These are phyloP conservation scores for Geophilus truncorum DNA, from an alignment of 2,888 invertebrate species.

Conservation along the genomic window DNA sequence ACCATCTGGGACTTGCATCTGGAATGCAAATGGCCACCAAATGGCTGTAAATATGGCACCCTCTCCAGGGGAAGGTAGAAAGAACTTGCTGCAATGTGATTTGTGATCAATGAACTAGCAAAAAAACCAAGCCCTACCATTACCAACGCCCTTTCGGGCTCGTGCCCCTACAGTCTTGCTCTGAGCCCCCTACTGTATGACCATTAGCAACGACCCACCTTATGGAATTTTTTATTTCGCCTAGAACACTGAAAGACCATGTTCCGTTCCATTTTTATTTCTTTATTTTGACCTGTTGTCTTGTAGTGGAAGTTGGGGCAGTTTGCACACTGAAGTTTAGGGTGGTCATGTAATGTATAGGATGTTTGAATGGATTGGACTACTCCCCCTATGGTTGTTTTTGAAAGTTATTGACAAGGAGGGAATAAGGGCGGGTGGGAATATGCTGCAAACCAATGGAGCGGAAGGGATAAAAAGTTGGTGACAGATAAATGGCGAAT, in stretches of 20 bases:
- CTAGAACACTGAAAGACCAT: not conserved
- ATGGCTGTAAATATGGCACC: conserved; percentile 27
- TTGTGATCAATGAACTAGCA: conserved; percentile 27
- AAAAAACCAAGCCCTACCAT: conserved; percentile 27
- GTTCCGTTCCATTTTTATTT: not conserved
- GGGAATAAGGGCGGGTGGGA: not conserved
- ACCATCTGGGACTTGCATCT: conserved; percentile 27
- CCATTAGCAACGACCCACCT: conserved; percentile 13
- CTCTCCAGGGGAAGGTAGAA: conserved; percentile 25
- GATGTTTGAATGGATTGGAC: conserved; percentile 23
- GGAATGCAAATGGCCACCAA: conserved; percentile 27
- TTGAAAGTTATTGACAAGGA: conserved; percentile 1
- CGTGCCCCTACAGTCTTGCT: not conserved
- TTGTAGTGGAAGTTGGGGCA: not conserved
- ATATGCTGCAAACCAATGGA: not conserved
- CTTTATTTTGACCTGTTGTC: conserved; percentile 9
- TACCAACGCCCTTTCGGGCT: not conserved
- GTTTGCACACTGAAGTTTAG: not conserved
- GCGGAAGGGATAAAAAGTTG: conserved; percentile 14
- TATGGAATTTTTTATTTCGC: conserved; percentile 11
- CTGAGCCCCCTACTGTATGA: not conserved
- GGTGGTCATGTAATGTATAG: conserved; percentile 6
- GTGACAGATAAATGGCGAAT: not conserved
- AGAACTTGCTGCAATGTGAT: conserved; percentile 27
- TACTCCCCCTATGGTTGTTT: conserved; percentile 16